Conservation (phyloP, 2,797 vertebrate species). For the Halcyon chelicuti region DNA sequence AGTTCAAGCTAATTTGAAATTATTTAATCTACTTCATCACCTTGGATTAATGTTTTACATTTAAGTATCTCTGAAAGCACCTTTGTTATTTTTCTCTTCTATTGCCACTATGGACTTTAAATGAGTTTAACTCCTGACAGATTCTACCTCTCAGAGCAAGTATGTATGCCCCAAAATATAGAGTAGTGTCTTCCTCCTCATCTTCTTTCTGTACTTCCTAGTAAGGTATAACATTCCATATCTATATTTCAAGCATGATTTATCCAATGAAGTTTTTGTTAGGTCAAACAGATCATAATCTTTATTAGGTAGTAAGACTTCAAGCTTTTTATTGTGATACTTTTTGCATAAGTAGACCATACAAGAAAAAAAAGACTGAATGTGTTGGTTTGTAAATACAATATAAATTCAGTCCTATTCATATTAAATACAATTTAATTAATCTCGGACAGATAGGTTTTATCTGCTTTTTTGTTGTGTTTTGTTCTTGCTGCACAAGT, state of each 20-base stretch:
- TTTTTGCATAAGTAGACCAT: background rate
- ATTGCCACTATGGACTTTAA: background rate
- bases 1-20: background rate
- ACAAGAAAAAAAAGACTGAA: background rate
- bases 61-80: background rate
- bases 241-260: background rate
- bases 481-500: background rate
- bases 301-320: background rate
- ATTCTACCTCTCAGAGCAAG: background rate
- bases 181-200: too few species aligned
- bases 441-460: background rate
- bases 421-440: background rate
- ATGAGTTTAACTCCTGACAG: background rate
- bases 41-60: background rate
- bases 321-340: background rate
- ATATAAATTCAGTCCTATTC: background rate
- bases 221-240: background rate
- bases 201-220: background rate
- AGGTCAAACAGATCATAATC: background rate
- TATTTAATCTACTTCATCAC: background rate
- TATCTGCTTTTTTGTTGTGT: background rate
- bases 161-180: background rate
- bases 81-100: background rate
- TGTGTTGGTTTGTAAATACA: background rate
- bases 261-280: background rate